Conservation (phyloP, 2,113 vertebrate genomes). For the Chiloscyllium plagiosum region DNA sequence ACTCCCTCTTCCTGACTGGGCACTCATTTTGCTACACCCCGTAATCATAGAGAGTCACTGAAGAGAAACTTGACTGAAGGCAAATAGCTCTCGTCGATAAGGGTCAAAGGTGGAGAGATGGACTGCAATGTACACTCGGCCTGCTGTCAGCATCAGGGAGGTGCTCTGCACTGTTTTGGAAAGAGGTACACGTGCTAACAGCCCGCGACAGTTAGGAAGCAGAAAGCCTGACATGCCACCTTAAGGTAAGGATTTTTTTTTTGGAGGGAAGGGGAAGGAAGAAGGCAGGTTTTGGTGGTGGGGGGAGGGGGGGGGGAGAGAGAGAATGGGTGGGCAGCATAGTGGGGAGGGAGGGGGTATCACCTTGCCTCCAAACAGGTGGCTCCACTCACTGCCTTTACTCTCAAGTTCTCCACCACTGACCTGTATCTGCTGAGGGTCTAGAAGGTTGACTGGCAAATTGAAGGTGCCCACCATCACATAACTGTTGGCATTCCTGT, state of each 20-base stretch:
- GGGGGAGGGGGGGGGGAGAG: no score
- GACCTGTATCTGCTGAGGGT: constrained; percentile 54
- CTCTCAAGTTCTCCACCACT: constrained; percentile 30
- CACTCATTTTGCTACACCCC: no score
- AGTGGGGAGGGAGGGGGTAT: not conserved
- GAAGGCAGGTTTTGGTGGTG: not conserved
- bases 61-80: not conserved
- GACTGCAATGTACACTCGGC: not conserved
- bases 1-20: not conserved
- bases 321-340: not conserved
- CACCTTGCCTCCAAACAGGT: not conserved
- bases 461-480: constrained; percentile 91
- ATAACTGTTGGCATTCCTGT: constrained; percentile 85
- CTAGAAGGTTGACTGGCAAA: constrained; percentile 78
- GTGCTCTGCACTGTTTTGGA: not conserved
- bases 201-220: not conserved
- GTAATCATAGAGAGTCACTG: not conserved
- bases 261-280: not conserved
- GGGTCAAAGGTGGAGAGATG: not conserved
- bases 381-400: not conserved
- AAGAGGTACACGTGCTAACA: not conserved
- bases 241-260: not conserved
- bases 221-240: constrained; percentile 17
- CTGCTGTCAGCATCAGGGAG: not conserved
- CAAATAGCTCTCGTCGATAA: not conserved